Percentiles rank a stretch among this genome's conserved stretches.
phyloP scores from a whole-genome alignment of 2,888 invertebrate genomes.

The Brenthis hecate region DNA sequence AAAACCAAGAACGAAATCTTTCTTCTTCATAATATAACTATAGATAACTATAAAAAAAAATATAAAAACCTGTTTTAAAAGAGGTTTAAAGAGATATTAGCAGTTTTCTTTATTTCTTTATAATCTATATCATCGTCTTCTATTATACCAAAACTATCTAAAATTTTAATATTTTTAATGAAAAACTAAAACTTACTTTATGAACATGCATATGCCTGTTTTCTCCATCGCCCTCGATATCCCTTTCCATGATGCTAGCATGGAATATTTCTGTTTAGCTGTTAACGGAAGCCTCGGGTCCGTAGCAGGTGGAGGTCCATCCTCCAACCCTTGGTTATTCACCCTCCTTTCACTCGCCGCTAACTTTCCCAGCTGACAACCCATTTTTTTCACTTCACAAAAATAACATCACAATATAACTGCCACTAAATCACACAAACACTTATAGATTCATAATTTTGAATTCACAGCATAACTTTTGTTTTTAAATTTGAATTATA shows the following conservation, averaged over 20 bases:
- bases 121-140: too few relatives aligned
- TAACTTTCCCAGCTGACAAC: conserved; percentile 90
- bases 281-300: conserved; percentile 92
- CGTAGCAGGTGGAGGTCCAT: conserved; percentile 85
- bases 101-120: too few relatives aligned
- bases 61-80: too few relatives aligned
- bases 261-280: conserved; percentile 93
- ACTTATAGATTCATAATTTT: conserved; percentile 11
- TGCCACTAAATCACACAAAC: conserved; percentile 11
- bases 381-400: conserved; percentile 69
- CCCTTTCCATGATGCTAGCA: conserved; percentile 95
- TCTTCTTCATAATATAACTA: too few relatives aligned
- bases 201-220: conserved; percentile 95
- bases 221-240: conserved; percentile 94
- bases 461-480: conserved; percentile 3
- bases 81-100: too few relatives aligned
- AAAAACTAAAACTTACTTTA: conserved; percentile 86
- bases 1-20: too few relatives aligned
- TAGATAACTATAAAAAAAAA: too few relatives aligned
- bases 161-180: background rate
- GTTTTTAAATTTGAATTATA: background rate
- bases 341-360: conserved; percentile 81
- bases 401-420: conserved; percentile 37
- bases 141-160: background rate
- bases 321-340: conserved; percentile 72